Percentiles rank a stretch among this genome's conserved stretches.
These are phyloP conservation scores for Coluber constrictor DNA, from an alignment of 2,797 vertebrate species.

Conservation along the genomic window DNA sequence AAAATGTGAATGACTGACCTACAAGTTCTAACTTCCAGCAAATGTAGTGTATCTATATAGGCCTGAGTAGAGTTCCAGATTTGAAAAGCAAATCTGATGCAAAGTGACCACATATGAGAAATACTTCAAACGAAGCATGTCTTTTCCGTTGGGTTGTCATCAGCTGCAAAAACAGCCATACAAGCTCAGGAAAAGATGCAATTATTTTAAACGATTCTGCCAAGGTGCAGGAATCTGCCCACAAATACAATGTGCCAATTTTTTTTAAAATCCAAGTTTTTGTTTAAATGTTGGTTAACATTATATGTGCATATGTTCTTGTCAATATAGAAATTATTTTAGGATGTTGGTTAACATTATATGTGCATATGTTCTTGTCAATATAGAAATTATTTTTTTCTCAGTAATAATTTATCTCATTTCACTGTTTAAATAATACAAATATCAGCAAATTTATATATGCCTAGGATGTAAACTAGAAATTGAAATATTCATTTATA, in stretches of 20 bases:
- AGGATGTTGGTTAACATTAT: background rate
- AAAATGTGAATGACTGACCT: background rate
- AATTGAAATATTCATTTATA: background rate
- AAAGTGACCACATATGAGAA: background rate
- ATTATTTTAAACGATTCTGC: background rate
- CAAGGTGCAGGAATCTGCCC: background rate
- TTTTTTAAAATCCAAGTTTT: background rate
- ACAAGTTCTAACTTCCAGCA: background rate
- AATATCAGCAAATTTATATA: background rate
- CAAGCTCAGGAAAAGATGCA: background rate
- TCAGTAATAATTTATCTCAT: background rate
- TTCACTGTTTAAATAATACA: background rate
- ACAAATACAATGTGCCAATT: background rate
- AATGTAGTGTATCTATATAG: background rate
- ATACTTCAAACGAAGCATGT: background rate
- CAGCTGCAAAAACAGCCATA: background rate
- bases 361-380: background rate
- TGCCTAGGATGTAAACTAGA: background rate
- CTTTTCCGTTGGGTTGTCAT: background rate
- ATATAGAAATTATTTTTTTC: background rate
- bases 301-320: background rate
- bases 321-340: background rate
- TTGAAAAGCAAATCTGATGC: background rate
- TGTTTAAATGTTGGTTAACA: background rate
- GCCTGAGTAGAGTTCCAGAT: background rate